These are phyloP conservation scores for Petrocephalus sullivani DNA, from an alignment of 2,797 vertebrate species.

Conservation along the genomic window DNA sequence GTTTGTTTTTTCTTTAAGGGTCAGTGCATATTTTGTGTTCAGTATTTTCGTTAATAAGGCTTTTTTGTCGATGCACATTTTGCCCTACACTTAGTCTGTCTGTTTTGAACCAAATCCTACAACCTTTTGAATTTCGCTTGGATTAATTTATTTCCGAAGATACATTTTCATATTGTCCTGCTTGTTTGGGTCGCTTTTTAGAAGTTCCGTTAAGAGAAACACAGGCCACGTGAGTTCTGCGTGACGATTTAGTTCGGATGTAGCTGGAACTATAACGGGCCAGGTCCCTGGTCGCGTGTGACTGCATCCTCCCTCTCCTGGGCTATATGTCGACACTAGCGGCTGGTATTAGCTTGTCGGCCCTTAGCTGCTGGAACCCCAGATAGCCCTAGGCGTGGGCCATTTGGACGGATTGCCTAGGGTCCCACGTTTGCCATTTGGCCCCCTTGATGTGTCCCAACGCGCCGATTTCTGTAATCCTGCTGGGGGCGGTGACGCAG, in stretches of 20 bases:
- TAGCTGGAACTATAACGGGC: neutral
- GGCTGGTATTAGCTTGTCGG: neutral
- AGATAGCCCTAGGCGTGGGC: neutral
- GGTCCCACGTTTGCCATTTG: neutral
- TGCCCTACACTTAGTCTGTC: neutral
- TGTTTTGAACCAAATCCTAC: neutral
- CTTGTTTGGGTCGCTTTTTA: neutral
- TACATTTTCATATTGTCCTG: neutral
- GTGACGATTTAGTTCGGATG: neutral
- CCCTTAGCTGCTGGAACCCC: neutral
- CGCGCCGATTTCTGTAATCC: neutral
- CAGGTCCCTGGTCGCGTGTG: neutral
- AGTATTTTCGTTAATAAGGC: neutral
- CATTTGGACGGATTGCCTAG: constrained; percentile 1
- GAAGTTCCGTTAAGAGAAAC: neutral
- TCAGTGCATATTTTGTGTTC: constrained; percentile 10
- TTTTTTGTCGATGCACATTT: neutral
- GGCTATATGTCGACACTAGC: neutral
- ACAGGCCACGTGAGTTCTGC: neutral
- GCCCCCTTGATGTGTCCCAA: neutral
- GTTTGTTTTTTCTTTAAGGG: constrained; percentile 7
- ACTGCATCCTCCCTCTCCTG: neutral
- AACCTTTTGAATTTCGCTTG: neutral
- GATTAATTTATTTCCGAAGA: neutral
- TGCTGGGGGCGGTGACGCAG: neutral